These are phyloP conservation scores for Falcunculus frontatus DNA, from an alignment of 2,113 vertebrate species.

Conservation along the genomic window DNA sequence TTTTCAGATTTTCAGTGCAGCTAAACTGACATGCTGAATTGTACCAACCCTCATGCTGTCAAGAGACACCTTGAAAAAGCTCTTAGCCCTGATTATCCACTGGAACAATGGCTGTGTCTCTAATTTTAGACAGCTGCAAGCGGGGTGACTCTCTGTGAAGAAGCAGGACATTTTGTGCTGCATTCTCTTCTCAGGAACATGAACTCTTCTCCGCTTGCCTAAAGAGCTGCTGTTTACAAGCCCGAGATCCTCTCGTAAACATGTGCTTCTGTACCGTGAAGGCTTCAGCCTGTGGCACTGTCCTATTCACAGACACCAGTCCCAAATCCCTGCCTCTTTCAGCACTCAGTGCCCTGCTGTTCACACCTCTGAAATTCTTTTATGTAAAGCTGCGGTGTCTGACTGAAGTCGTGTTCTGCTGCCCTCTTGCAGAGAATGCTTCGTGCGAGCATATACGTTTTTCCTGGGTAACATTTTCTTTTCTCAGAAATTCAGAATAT, in stretches of 20 bases:
- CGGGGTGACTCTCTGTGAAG: neutral
- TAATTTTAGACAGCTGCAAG: neutral
- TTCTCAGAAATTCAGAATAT: conserved; percentile 9
- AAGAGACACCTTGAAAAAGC: conserved; percentile 1
- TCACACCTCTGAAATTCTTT: neutral
- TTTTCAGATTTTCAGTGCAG: neutral
- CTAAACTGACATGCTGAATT: neutral
- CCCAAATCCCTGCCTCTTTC: neutral
- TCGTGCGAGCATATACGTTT: neutral
- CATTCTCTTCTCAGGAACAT: neutral
- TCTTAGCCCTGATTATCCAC: neutral
- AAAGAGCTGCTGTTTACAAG: neutral
- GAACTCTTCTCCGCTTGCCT: neutral
- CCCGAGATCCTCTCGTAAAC: neutral
- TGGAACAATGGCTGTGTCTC: conserved; percentile 6
- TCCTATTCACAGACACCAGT: neutral
- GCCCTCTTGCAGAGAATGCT: neutral
- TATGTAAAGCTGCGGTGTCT: neutral
- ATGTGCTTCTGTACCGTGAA: neutral
- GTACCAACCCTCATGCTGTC: neutral
- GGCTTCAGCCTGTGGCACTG: neutral
- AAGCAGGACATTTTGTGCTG: neutral
- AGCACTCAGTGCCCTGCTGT: neutral
- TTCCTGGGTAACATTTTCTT: neutral
- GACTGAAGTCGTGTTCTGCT: neutral